Evolutionary conservation across 2,797 vertebrate species (phyloP).

Genomic region (Rhincodon typus): DNA sequence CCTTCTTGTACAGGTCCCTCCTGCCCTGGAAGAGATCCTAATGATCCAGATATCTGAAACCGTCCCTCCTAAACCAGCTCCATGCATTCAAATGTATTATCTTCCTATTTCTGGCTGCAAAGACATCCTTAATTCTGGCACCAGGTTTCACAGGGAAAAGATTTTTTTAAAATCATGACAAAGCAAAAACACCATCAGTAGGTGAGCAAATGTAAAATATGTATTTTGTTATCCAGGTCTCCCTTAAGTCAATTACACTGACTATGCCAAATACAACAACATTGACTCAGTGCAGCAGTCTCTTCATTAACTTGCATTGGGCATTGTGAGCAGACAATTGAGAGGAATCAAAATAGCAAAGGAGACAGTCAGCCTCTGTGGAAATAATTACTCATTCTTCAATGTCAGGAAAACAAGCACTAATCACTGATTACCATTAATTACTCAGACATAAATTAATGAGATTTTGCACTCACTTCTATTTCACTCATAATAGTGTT

Average conservation of each 20-base stretch:
- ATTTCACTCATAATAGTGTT: not conserved
- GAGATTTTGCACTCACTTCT: not conserved
- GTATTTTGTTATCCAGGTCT: not conserved
- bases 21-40: too few relatives aligned
- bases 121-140: too few relatives aligned
- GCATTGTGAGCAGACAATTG: not conserved
- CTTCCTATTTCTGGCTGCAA: too few relatives aligned
- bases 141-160: not conserved
- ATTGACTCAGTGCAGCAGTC: not conserved
- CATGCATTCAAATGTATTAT: too few relatives aligned
- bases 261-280: not conserved
- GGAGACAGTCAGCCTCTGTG: not conserved
- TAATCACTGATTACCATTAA: not conserved
- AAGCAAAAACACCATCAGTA: not conserved
- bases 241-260: not conserved
- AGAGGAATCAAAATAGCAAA: not conserved
- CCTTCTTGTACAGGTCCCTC: too few relatives aligned
- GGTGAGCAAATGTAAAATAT: not conserved
- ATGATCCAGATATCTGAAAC: too few relatives aligned
- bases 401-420: not conserved
- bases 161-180: not conserved
- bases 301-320: not conserved
- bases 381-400: not conserved
- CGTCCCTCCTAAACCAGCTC: too few relatives aligned
- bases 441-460: not conserved